phyloP scores from a whole-genome alignment of 2,113 vertebrate genomes.

The Oryzias woworae region DNA sequence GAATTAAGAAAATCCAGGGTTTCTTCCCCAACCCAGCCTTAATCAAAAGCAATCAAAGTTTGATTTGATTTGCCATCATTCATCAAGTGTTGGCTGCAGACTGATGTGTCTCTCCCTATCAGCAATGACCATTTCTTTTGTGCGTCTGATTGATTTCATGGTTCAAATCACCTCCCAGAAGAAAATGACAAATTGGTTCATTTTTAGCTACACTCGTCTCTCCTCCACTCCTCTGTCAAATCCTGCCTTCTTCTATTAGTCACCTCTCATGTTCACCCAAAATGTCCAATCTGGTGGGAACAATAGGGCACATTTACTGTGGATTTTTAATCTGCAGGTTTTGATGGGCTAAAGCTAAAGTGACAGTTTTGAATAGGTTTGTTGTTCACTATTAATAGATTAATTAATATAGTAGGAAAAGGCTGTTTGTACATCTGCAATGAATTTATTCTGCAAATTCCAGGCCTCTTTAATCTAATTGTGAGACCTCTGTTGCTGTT shows the following conservation, averaged over 20 bases:
- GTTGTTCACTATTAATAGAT: not conserved
- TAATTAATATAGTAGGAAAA: slow-evolving; percentile 2
- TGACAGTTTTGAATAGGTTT: slow-evolving; percentile 2
- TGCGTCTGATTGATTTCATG: slow-evolving; percentile 38
- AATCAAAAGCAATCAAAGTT: not conserved
- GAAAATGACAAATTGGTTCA: slow-evolving; percentile 42
- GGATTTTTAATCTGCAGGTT: slow-evolving; percentile 3
- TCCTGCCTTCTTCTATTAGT: slow-evolving; percentile 17
- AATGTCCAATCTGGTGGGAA: slow-evolving; percentile 17
- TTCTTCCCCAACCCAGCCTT: not conserved
- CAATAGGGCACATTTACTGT: slow-evolving; percentile 7
- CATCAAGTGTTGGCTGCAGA: slow-evolving; percentile 11
- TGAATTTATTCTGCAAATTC: not conserved
- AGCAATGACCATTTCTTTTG: slow-evolving; percentile 26
- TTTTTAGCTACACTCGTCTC: slow-evolving; percentile 22
- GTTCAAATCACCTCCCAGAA: slow-evolving; percentile 28
- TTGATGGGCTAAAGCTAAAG: slow-evolving; percentile 2
- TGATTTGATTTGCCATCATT: slow-evolving; percentile 4
- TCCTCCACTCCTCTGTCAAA: slow-evolving; percentile 13
- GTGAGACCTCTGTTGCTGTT: slow-evolving; percentile 7
- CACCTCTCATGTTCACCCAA: slow-evolving; percentile 10
- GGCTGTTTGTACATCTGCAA: slow-evolving; percentile 5
- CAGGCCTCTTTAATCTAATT: slow-evolving; percentile 13
- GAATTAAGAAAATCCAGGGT: not conserved
- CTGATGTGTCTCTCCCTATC: slow-evolving; percentile 11